phyloP scores from a whole-genome alignment of 2,888 invertebrate genomes.

The Encarsia formosa region DNA sequence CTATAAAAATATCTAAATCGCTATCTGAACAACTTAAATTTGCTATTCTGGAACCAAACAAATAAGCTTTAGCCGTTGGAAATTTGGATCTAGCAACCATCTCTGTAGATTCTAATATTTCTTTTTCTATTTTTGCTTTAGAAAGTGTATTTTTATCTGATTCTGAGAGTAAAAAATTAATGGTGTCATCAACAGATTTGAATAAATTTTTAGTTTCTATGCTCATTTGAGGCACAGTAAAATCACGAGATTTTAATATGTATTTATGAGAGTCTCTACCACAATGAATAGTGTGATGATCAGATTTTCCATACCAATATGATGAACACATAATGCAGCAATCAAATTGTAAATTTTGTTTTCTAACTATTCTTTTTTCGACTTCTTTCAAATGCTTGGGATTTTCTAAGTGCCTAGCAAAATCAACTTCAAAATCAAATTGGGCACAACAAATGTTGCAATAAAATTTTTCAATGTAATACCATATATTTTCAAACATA shows the following conservation, averaged over 20 bases:
- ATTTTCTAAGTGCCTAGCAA: slow-evolving; percentile 31
- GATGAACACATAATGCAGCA: slow-evolving; percentile 35
- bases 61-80: slow-evolving; percentile 48
- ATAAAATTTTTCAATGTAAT: slow-evolving; percentile 32
- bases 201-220: slow-evolving; percentile 24
- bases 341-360: slow-evolving; percentile 17
- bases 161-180: slow-evolving; percentile 22
- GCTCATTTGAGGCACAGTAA: slow-evolving; percentile 28
- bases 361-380: slow-evolving; percentile 6
- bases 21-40: slow-evolving; percentile 51
- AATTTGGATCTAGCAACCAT: slow-evolving; percentile 27
- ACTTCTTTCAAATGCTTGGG: slow-evolving; percentile 17
- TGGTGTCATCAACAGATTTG: slow-evolving; percentile 22
- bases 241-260: slow-evolving; percentile 31
- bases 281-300: slow-evolving; percentile 33
- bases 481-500: slow-evolving; percentile 28
- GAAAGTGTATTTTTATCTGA: slow-evolving; percentile 24
- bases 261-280: slow-evolving; percentile 32
- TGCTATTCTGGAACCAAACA: slow-evolving; percentile 60
- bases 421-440: slow-evolving; percentile 28
- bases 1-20: slow-evolving; percentile 44
- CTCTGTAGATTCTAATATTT: slow-evolving; percentile 32
- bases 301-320: slow-evolving; percentile 31
- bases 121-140: slow-evolving; percentile 19
- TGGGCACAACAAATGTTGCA: slow-evolving; percentile 28